Percentiles rank a stretch among this genome's conserved stretches.
Evolutionary conservation across 37 sponge, comb jelly and placozoan genomes (phyloP).

Genomic region (Ephydatia muelleri): DNA sequence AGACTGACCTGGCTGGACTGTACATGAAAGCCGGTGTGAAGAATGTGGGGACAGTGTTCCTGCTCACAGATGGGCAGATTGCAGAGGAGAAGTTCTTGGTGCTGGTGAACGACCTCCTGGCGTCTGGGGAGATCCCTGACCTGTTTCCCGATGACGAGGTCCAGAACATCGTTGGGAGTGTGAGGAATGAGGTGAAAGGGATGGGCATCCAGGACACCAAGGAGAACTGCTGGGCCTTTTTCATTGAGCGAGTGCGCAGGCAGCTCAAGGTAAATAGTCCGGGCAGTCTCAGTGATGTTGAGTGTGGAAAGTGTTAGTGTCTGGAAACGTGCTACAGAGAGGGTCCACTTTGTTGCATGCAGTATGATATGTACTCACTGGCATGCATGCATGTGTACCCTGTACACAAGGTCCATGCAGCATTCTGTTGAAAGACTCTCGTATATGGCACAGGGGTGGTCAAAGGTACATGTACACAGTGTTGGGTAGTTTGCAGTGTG

Average conservation of each 20-base stretch:
- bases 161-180: constrained; percentile 72
- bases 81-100: constrained; percentile 98
- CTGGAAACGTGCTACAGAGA: too few relatives aligned
- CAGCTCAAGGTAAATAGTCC: too few relatives aligned
- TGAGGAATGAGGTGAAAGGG: constrained; percentile 92
- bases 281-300: background rate
- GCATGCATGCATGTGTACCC: too few relatives aligned
- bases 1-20: constrained; percentile 88
- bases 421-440: too few relatives aligned
- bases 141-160: constrained; percentile 85
- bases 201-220: constrained; percentile 89
- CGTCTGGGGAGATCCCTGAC: constrained; percentile 97
- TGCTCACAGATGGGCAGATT: constrained; percentile 97
- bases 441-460: too few relatives aligned
- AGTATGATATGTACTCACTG: too few relatives aligned
- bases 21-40: constrained; percentile 97
- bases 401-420: too few relatives aligned
- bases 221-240: constrained; percentile 98
- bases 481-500: too few relatives aligned
- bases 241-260: constrained; percentile 92
- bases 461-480: too few relatives aligned
- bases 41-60: constrained; percentile 96
- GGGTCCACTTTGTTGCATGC: too few relatives aligned
- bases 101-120: constrained; percentile 93
- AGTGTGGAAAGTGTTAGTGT: background rate